Evolutionary conservation across 1,140 invertebrate genomes (phyloP), one percentile per base, ranked within the genome.

Genomic region (Copidosoma floridanum): DNA sequence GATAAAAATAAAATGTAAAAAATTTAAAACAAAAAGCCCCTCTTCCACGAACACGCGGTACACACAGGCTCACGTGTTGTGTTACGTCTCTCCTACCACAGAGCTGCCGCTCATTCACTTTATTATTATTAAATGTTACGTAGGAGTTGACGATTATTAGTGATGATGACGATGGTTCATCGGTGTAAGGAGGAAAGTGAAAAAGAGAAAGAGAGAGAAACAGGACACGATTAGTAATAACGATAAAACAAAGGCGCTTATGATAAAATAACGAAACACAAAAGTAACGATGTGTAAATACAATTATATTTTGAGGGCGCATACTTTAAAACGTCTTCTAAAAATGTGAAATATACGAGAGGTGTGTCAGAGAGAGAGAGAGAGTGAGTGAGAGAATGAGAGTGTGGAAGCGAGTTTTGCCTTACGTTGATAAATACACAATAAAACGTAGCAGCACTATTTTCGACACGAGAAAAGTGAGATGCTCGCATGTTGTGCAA

Each of bases 401-500:
- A 32, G 54, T 38, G n/a, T 56, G 44, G 48, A 41, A 50, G 32
- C 18, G 48, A 52, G 2, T 50, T 57, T 46, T 53, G 50, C 43
- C 50, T 60, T 53, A 52, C 47, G 47, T 58, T 58, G 29, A 60
- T 53, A 60, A 26, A 32, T 32, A n/a, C n/a, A n/a, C n/a, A n/a
- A n/a, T n/a, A n/a, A n/a, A n/a, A n/a, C n/a, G n/a, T n/a, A 51
- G 48, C 35, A 47, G 27, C 29, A 37, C 29, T 54, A 54, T 60
- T 60, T 60, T 60, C 57, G n/a, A 40, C 47, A 21, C 53, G 38
- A 38, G 50, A 53, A 54, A 59, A 59, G n/a, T 52, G 29, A 40
- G 57, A 60, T 47, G 27, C 50, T 26, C 50, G n/a, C n/a, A 27
- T 54, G 18, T 54, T 60, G 29, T 60, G 51, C 37, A 46, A 47